A percentile compares a stretch with the other conserved stretches of the same genome.
Conservation (phyloP, 2,888 invertebrate genomes). For the Deilephila elpenor region DNA sequence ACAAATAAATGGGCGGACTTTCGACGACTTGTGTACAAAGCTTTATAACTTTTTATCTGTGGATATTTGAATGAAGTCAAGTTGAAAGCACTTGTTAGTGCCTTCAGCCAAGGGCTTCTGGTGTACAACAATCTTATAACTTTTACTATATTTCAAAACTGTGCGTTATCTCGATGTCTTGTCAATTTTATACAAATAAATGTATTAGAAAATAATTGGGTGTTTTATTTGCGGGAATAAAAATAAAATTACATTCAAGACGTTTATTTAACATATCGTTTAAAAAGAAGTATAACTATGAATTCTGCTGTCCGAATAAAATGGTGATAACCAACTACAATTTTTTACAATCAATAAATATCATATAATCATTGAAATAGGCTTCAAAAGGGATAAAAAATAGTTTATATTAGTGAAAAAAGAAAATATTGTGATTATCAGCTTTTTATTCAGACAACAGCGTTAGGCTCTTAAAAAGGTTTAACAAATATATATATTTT, state of each 20-base stretch:
- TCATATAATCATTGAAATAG: too few species aligned
- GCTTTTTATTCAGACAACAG: constrained; percentile 1
- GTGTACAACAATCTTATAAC: constrained; percentile 17
- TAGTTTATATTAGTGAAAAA: background rate
- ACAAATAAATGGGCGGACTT: too few species aligned
- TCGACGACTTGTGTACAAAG: background rate
- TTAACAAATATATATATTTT: constrained; percentile 22
- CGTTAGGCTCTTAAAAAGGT: background rate
- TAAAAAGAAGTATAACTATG: constrained; percentile 47
- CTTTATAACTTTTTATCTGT: constrained; percentile 2
- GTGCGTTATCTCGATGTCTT: constrained; percentile 48
- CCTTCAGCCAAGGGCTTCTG: background rate
- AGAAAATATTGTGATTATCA: background rate
- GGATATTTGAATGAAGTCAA: background rate
- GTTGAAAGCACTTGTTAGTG: constrained; percentile 7
- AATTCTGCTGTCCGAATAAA: constrained; percentile 38
- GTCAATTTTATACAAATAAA: constrained; percentile 57
- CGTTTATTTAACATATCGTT: constrained; percentile 65
- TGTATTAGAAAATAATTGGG: constrained; percentile 37
- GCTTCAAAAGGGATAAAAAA: background rate
- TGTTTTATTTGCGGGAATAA: constrained; percentile 12
- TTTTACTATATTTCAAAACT: constrained; percentile 39
- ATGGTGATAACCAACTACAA: background rate
- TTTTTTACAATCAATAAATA: background rate
- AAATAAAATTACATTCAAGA: constrained; percentile 45